Evolutionary conservation across 92 coral and sea anemone species (phyloP), one percentile per base, ranked within the genome.

Genomic region (Epizoanthus scotinus): DNA sequence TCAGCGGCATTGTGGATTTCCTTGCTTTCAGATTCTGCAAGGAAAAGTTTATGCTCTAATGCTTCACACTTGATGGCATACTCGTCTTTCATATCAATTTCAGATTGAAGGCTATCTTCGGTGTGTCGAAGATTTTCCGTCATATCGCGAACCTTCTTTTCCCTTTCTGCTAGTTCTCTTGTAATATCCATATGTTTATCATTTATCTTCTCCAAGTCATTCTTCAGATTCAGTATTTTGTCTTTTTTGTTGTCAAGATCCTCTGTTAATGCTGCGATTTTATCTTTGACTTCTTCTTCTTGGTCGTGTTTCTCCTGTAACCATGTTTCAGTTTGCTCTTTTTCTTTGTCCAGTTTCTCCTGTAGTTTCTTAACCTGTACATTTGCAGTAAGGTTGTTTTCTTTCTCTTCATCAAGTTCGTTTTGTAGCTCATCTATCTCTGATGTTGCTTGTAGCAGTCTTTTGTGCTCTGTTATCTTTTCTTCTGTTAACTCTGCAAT

Each of bases 61-160:
- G 83, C 79, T 55, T 90, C 89, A 36, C 97, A 93, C 79, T 86
- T 90, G 36, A 93, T 74, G 59, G 86, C 77, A 71, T 85, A 86
- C 72, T 93, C 90, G 31, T 90, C 86, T 34, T 88, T 91, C 1
- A 91, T 84, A 64, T 86, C 50, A 89, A 79, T 91, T 59, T 90
- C 94, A 0, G 94, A 85, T 71, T 90, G 81, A 50, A 85, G 81
- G 25, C 84, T 87, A 38, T 86, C 68, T 29, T 85, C 92, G 12
- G 52, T 8, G 52, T 44, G 52, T 44, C 52, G 52, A 44, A 44
- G 52, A 44, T 44, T 12, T 9, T 12, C 52, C 52, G 14, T 8
- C 10, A 0, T 8, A 44, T 44, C 52, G 10, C 52, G 21, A 67
- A 67, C 53, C 49, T 18, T 27, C 26, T 14, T 67, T 67, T 31